Evolutionary conservation across 2,888 invertebrate species (phyloP).

Genomic region (Mamestra brassicae): DNA sequence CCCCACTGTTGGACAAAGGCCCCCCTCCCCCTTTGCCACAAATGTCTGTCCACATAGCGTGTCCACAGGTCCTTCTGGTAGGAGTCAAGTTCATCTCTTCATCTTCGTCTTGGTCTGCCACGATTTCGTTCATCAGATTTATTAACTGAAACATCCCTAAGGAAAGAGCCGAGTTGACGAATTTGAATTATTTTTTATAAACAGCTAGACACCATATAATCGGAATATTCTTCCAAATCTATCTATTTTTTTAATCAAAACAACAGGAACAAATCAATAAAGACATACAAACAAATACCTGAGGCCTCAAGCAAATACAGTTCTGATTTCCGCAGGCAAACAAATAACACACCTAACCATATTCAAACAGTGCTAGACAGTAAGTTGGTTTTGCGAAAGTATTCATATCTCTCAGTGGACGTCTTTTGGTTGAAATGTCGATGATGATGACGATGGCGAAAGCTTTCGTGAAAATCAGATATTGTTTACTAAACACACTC

Average conservation of each 20-base stretch:
- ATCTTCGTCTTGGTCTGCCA: background rate
- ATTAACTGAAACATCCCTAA: background rate
- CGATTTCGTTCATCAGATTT: background rate
- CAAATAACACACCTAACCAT: slow-evolving; percentile 44
- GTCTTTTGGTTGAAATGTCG: background rate
- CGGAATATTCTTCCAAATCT: background rate
- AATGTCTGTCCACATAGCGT: background rate
- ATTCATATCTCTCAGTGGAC: background rate
- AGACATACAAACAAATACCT: slow-evolving; percentile 6
- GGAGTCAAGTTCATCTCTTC: background rate
- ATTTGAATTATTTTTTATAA: background rate
- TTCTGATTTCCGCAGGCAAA: slow-evolving; percentile 30
- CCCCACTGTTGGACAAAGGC: background rate
- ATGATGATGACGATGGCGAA: background rate
- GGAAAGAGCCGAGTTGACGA: background rate
- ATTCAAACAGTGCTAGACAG: slow-evolving; percentile 25
- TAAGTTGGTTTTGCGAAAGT: background rate
- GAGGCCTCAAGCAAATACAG: slow-evolving; percentile 18
- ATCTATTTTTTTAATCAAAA: background rate
- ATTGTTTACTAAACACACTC: background rate
- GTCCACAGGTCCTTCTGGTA: no score
- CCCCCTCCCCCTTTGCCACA: background rate
- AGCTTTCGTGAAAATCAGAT: background rate
- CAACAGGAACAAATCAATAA: slow-evolving; percentile 14
- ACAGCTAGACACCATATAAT: background rate